phyloP scores from a whole-genome alignment of 1,140 invertebrate species.

The Drosophila funebris region DNA sequence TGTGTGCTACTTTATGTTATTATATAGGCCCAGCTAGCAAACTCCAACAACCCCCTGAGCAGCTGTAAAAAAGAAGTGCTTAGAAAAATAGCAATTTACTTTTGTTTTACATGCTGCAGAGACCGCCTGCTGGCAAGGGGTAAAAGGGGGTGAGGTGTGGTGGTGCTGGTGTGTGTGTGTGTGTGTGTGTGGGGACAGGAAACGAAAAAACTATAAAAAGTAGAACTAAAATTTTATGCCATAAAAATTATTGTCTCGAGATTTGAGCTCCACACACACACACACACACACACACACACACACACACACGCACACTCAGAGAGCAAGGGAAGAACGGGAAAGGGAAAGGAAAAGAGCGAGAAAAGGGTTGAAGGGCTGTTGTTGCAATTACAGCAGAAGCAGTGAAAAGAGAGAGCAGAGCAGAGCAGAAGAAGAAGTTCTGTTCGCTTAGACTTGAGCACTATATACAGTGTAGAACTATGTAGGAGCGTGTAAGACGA shows the following conservation, averaged over 20 bases:
- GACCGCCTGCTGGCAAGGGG: background rate
- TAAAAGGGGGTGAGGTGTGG: background rate
- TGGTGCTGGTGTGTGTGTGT: no score
- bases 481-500: background rate
- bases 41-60: slow-evolving; percentile 33
- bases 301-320: background rate
- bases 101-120: slow-evolving; percentile 62
- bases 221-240: slow-evolving; percentile 72
- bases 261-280: no score
- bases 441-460: no score
- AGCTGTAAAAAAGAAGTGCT: slow-evolving; percentile 66
- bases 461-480: no score
- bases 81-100: slow-evolving; percentile 76
- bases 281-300: slow-evolving; percentile 20
- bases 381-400: no score
- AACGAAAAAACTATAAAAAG: slow-evolving; percentile 54
- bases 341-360: no score
- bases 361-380: no score
- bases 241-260: slow-evolving; percentile 76
- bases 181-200: no score
- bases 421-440: no score
- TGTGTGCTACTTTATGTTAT: slow-evolving; percentile 20
- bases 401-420: no score
- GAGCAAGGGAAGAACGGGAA: slow-evolving; percentile 19
- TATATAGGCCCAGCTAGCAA: slow-evolving; percentile 30